These are phyloP conservation scores for Cisticola juncidis DNA, from an alignment of 2,113 vertebrate genomes.

Conservation along the genomic window DNA sequence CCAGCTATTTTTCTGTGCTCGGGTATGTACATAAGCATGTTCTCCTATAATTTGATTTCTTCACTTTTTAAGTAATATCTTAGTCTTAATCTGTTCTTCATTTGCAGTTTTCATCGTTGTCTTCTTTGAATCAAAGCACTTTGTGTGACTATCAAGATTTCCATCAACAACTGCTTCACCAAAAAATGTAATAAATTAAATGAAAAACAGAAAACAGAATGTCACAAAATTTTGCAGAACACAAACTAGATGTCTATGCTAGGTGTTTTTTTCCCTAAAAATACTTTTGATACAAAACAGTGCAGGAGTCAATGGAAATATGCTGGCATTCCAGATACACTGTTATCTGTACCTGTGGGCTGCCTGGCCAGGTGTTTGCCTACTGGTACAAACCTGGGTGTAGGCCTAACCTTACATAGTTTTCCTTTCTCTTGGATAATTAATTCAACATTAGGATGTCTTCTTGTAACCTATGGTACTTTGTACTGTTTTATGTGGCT, in stretches of 20 bases:
- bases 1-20: not conserved
- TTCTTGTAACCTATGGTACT: not conserved
- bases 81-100: not conserved
- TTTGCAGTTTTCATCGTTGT: not conserved
- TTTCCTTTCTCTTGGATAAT: not conserved
- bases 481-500: not conserved
- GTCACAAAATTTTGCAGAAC: not conserved
- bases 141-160: not conserved
- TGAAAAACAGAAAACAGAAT: not conserved
- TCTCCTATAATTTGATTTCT: not conserved
- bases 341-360: not conserved
- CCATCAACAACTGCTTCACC: not conserved
- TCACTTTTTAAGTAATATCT: not conserved
- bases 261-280: not conserved
- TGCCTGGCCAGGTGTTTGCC: not conserved
- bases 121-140: not conserved
- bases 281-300: not conserved
- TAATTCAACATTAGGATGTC: not conserved
- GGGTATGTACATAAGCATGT: rapidly evolving
- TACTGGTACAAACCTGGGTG: not conserved
- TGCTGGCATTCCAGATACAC: not conserved
- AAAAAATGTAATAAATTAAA: not conserved
- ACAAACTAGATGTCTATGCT: rapidly evolving
- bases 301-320: not conserved
- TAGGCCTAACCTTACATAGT: not conserved